Evolutionary conservation across 2,113 vertebrate species (phyloP), one percentile per base, ranked within the genome.

Genomic region (Ailuropoda melanoleuca): DNA sequence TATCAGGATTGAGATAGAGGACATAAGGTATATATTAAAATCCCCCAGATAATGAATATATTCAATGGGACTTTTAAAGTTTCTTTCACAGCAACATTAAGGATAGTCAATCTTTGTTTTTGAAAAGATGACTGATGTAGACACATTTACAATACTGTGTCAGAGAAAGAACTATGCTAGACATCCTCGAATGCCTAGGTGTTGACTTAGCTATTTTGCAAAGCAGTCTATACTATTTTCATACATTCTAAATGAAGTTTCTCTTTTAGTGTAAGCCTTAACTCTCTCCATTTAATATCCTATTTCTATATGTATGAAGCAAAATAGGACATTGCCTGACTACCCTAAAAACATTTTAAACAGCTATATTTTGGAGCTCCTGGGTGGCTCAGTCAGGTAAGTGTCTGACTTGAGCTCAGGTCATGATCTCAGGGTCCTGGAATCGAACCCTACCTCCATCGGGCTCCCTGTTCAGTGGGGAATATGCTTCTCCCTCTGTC

Each of bases 131-230:
- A 68, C 26, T 70, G 26, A 89, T 82, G 70, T 21, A 29, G 26
- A 75, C 9, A 94, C 37, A 82, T 68, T 82, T 87, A 34, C 17
- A 62, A 56, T 43, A 39, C 34, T 50, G 12, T 29, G 34, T 43
- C 48, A 48, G 34, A 43, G 21, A 78, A 55, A 97, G 21, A 77
- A 37, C 58, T 90, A 34, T 90, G 13, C 10, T 53, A 90, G 53
- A 64, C 12, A 50, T 60, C 26, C 21, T 46, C 18, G 5, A 88
- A n/a, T 48, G 31, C 37, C 21, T 55, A 64, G 4, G 15, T 19
- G n/a, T 77, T 55, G 26, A 19, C 43, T n/a, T 55, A 37, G 24
- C 31, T 85, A 23, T 50, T 62, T 56, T 95, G 4, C 23, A 92
- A 68, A 62, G 53, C 4, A 8, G 7, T 43, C 29, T 94, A 9